A percentile compares a stretch with the other conserved stretches of the same genome.
These are phyloP conservation scores for Papilio polytes DNA, from an alignment of 1,140 invertebrate species.

Conservation along the genomic window DNA sequence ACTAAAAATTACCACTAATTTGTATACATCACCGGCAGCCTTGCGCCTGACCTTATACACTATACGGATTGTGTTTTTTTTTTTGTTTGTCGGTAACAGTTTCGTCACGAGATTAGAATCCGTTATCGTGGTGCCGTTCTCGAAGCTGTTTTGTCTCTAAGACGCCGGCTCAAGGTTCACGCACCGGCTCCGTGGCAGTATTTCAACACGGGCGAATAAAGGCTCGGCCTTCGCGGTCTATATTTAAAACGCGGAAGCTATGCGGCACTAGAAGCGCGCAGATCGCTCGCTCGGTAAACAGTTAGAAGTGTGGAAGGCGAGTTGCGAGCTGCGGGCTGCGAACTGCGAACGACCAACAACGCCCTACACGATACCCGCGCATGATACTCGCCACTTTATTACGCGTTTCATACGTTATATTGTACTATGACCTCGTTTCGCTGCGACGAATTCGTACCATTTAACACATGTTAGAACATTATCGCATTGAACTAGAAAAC, in stretches of 20 bases:
- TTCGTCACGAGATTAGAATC: conserved; percentile 36
- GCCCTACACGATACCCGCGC: conserved; percentile 48
- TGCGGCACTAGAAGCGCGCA: conserved; percentile 72
- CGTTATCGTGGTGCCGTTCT: conserved; percentile 34
- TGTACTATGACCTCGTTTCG: conserved; percentile 56
- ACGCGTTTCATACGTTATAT: conserved; percentile 45
- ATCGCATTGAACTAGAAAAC: conserved; percentile 38
- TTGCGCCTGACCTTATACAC: conserved; percentile 38
- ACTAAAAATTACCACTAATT: conserved; percentile 31
- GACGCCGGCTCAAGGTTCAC: conserved; percentile 58
- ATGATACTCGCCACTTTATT: conserved; percentile 47
- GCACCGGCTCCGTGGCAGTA: conserved; percentile 53
- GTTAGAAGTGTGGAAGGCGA: conserved; percentile 69
- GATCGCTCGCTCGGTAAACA: conserved; percentile 72
- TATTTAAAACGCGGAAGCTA: conserved; percentile 82
- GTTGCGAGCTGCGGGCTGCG: conserved; percentile 51
- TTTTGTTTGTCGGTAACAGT: conserved; percentile 29
- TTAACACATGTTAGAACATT: conserved; percentile 33
- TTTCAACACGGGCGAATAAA: conserved; percentile 70
- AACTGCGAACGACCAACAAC: conserved; percentile 47
- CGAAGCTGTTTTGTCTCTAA: conserved; percentile 48
- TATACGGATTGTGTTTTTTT: conserved; percentile 10
- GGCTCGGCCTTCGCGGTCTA: conserved; percentile 76
- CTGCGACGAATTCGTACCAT: conserved; percentile 41
- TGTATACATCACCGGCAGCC: conserved; percentile 24